These are phyloP conservation scores for Hestina assimilis DNA, from an alignment of 1,140 invertebrate species.

Conservation along the genomic window DNA sequence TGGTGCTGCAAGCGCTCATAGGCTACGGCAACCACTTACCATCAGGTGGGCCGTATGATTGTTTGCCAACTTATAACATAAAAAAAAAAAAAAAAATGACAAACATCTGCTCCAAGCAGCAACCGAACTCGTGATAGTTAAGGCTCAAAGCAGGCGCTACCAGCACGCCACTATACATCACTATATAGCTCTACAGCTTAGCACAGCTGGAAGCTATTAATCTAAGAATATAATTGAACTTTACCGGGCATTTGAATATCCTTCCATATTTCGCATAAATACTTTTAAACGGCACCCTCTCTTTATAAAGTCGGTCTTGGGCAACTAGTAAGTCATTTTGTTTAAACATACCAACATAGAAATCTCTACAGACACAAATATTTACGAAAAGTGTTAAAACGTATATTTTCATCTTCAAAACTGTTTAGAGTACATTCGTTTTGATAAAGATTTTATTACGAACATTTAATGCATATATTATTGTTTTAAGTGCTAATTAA, in stretches of 20 bases:
- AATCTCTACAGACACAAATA: conserved; percentile 35
- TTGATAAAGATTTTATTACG: not conserved
- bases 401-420: not conserved
- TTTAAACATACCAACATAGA: conserved; percentile 60
- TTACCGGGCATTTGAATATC: conserved; percentile 55
- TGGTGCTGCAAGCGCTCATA: too few species aligned
- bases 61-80: too few species aligned
- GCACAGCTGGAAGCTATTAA: too few species aligned
- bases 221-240: too few species aligned
- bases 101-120: too few species aligned
- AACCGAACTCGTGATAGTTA: too few species aligned
- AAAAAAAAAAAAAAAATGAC: too few species aligned
- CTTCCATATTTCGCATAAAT: conserved; percentile 50
- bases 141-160: too few species aligned
- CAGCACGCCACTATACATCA: too few species aligned
- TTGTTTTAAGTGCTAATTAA: not conserved
- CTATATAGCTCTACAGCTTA: too few species aligned
- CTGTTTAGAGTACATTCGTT: not conserved
- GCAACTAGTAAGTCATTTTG: conserved; percentile 53
- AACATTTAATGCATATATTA: not conserved
- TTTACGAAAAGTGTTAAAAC: conserved; percentile 9
- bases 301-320: conserved; percentile 53
- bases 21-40: too few species aligned
- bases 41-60: too few species aligned
- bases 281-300: conserved; percentile 31